phyloP scores from a whole-genome alignment of 1,140 invertebrate genomes.

The Diorhabda carinulata region DNA sequence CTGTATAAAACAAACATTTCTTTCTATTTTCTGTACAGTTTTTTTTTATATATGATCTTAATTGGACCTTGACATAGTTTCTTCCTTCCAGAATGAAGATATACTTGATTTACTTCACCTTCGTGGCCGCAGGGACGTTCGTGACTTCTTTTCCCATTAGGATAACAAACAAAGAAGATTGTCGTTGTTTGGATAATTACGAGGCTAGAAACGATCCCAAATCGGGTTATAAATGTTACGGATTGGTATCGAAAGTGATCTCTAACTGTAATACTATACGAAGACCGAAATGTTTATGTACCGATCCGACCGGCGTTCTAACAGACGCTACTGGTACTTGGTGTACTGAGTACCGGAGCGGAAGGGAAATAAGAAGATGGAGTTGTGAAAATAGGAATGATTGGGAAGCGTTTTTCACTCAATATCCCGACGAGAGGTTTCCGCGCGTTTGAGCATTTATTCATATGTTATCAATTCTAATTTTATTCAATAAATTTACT shows the following conservation, averaged over 20 bases:
- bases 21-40: too few relatives aligned
- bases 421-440: constrained; percentile 21
- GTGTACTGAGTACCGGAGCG: constrained; percentile 27
- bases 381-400: constrained; percentile 31
- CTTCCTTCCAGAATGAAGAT: too few relatives aligned
- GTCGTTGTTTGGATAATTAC: constrained; percentile 4
- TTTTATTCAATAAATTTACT: too few relatives aligned
- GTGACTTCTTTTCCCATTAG: too few relatives aligned
- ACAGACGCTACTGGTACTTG: constrained; percentile 29
- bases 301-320: constrained; percentile 27
- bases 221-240: constrained; percentile 22
- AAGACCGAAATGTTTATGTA: constrained; percentile 30
- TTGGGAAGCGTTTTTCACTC: constrained; percentile 29
- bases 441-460: too few relatives aligned
- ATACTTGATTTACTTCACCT: too few relatives aligned
- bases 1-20: too few relatives aligned
- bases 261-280: constrained; percentile 30
- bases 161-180: neutral
- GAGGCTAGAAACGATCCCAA: neutral
- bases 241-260: constrained; percentile 20
- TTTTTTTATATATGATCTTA: too few relatives aligned
- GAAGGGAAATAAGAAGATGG: constrained; percentile 29
- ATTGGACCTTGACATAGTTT: too few relatives aligned
- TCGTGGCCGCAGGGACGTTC: too few relatives aligned
- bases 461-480: too few relatives aligned